Base-by-base conservation (phyloP, 2,888 invertebrate genomes). In the Crossocerus cetratus region DNA sequence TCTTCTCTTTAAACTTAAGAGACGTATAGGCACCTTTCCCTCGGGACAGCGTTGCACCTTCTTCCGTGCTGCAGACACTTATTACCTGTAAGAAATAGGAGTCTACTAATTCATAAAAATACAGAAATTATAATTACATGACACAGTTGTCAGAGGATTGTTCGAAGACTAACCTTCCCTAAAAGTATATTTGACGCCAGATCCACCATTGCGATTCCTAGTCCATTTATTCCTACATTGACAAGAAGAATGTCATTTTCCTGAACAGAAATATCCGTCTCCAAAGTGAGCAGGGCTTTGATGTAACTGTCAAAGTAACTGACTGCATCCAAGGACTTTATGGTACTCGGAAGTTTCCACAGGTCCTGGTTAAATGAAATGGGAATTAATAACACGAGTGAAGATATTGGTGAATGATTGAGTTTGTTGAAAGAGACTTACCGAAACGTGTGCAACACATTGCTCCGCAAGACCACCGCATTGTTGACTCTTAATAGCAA, bases 191-290 rank as follows among this genome's bases (percentile, higher is more conserved):
- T 94, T 13, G 93, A 92, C 54, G 94, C 94, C 56, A 95, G 91
- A 89, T 95, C 95, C 20, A 94, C 92, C 54, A 94, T 93, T 67
- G 95, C 94, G 56, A 94, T 87, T 16, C 93, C 93, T 56, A 93
- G 89, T 11, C 94, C 93, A 20, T 94, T 94, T 61, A 93, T 91
- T 8, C 94, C 94, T 44, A 94, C 93, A 55, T 94, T 93, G 45
- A 95, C 91, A 13, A 95, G 86, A n/a, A 95, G 92, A 58, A 91
- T 91, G 72, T 93, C 92, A 57, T 93, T 91, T 83, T 93, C 92
- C 70, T 91, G 84, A 18, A 92, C 84, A 62, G 85, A 80, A 11
- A 92, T 92, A 80, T 92, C 89, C 69, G 93, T 91, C 42, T 93
- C 91, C 71, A 95, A 91, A 2, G 94, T 93, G 79, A 94, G 90